A percentile compares a stretch with the other conserved stretches of the same genome.
These are phyloP conservation scores for Chloroclystis v-ata DNA, from an alignment of 2,888 invertebrate species.

Conservation along the genomic window DNA sequence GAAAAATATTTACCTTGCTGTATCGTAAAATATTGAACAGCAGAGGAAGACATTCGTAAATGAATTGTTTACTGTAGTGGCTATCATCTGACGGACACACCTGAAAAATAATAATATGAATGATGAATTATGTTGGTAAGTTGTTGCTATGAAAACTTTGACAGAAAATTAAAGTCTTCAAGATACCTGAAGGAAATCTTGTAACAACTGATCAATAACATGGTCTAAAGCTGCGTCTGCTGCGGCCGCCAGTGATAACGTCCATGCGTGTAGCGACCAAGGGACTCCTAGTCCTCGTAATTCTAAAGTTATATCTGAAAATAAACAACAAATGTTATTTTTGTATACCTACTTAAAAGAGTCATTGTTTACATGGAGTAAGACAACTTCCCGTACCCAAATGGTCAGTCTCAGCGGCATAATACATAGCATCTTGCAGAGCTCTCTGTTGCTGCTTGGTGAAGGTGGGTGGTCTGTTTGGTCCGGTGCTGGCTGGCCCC, in stretches of 20 bases:
- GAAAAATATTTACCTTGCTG: constrained; percentile 83
- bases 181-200: constrained; percentile 87
- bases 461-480: constrained; percentile 65
- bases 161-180: not conserved
- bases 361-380: not conserved
- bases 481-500: constrained; percentile 49
- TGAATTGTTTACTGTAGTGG: constrained; percentile 89
- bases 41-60: constrained; percentile 92
- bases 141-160: too few species aligned
- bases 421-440: constrained; percentile 95
- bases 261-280: constrained; percentile 96
- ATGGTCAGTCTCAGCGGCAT: constrained; percentile 94
- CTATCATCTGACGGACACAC: constrained; percentile 90
- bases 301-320: constrained; percentile 90
- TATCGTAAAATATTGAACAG: constrained; percentile 93
- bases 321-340: constrained; percentile 7
- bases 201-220: constrained; percentile 91
- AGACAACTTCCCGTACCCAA: constrained; percentile 82
- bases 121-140: not conserved
- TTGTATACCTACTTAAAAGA: not conserved
- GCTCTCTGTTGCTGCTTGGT: constrained; percentile 90
- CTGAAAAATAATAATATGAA: constrained; percentile 34
- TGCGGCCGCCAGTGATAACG: constrained; percentile 90
- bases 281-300: constrained; percentile 90
- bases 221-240: constrained; percentile 90